Evolutionary conservation across 2,113 vertebrate species (phyloP).

Genomic region (Salvelinus namaycush): DNA sequence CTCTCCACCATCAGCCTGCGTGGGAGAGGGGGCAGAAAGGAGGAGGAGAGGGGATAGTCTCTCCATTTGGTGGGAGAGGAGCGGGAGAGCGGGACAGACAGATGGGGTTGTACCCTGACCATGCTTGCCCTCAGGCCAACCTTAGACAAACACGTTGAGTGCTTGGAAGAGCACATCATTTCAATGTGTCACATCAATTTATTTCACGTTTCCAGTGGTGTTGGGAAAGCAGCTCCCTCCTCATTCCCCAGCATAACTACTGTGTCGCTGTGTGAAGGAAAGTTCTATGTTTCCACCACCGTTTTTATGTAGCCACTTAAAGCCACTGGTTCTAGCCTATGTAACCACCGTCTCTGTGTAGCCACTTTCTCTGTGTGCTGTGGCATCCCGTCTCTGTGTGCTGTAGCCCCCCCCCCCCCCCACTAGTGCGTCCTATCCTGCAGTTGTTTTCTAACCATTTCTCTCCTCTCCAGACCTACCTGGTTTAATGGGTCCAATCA

Average conservation of each 20-base stretch:
- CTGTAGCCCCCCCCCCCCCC: too few species aligned
- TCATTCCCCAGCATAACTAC: too few species aligned
- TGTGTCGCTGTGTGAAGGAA: too few species aligned
- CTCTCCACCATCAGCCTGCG: constrained; percentile 32
- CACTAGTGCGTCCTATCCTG: too few species aligned
- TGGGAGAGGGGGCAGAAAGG: constrained; percentile 22
- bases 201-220: constrained; percentile 14
- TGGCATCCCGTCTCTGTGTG: too few species aligned
- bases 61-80: too few species aligned
- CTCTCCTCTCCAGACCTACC: constrained; percentile 65
- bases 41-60: background rate
- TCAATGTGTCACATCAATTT: constrained; percentile 36
- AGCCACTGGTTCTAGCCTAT: background rate
- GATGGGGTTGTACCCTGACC: background rate
- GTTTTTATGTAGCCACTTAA: too few species aligned
- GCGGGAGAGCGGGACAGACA: too few species aligned
- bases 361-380: too few species aligned
- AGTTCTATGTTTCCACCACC: background rate
- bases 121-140: constrained; percentile 14
- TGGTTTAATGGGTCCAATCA: constrained; percentile 97
- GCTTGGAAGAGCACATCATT: constrained; percentile 42
- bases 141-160: constrained; percentile 41
- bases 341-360: background rate
- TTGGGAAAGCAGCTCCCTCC: constrained; percentile 25
- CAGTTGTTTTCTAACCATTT: background rate